Percentiles rank a stretch among this genome's conserved stretches.
Evolutionary conservation across 2,888 invertebrate species (phyloP).

Genomic region (Philaethria dido): DNA sequence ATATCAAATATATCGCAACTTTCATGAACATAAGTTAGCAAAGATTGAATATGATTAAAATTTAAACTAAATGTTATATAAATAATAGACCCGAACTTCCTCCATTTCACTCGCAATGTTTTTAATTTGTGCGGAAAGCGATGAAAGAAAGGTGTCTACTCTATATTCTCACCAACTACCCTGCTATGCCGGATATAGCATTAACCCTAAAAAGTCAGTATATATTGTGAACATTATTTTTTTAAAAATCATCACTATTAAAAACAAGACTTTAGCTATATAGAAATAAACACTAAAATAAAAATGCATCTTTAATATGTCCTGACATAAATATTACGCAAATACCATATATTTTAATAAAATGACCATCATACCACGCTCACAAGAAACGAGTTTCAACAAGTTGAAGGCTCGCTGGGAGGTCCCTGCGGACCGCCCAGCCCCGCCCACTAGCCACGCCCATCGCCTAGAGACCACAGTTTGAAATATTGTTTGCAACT

Average conservation of each 20-base stretch:
- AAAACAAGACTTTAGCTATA: not conserved
- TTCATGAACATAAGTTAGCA: too few species aligned
- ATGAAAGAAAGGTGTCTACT: too few species aligned
- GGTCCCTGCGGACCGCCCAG: constrained; percentile 70
- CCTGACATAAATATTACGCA: constrained; percentile 1
- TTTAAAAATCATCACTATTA: not conserved
- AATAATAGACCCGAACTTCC: too few species aligned
- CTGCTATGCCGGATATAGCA: too few species aligned
- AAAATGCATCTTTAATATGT: not conserved
- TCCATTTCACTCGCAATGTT: too few species aligned
- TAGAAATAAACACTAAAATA: not conserved
- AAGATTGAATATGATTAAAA: too few species aligned
- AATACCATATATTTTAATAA: constrained; percentile 11
- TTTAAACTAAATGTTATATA: too few species aligned
- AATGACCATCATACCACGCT: constrained; percentile 32
- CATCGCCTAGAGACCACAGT: constrained; percentile 67
- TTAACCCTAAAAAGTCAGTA: too few species aligned
- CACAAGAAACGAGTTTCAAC: constrained; percentile 48
- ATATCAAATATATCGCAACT: too few species aligned
- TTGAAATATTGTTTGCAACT: constrained; percentile 59
- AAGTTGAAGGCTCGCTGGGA: constrained; percentile 72
- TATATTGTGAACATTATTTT: not conserved
- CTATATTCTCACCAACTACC: too few species aligned
- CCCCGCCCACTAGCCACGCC: constrained; percentile 77
- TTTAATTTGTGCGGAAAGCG: too few species aligned